These are phyloP conservation scores for Biston stratarius DNA, from an alignment of 2,888 invertebrate species.

Conservation along the genomic window DNA sequence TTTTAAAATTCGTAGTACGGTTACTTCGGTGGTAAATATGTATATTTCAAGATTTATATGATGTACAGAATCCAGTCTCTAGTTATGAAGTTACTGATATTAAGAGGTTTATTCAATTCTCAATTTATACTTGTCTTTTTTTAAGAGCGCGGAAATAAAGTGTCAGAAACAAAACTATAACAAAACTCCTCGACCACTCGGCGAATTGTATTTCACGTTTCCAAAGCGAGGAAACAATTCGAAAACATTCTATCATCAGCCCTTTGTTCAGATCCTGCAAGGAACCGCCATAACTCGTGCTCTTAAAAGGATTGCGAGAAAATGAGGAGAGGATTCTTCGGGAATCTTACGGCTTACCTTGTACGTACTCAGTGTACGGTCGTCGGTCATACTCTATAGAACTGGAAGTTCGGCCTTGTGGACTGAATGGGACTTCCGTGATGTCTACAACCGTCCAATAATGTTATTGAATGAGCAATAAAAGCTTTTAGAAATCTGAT, in stretches of 20 bases:
- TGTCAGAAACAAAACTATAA: conserved; percentile 39
- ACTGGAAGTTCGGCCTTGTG: conserved; percentile 67
- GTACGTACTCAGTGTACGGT: conserved; percentile 40
- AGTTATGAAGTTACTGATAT: no score
- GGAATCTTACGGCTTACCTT: conserved; percentile 49
- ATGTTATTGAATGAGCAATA: conserved; percentile 62
- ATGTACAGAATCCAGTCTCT: no score
- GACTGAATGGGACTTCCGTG: conserved; percentile 70
- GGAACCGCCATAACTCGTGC: conserved; percentile 68
- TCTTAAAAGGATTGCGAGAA: conserved; percentile 73
- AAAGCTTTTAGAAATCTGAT: conserved; percentile 65
- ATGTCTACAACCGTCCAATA: conserved; percentile 58
- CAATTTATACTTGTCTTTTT: no score
- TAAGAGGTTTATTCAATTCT: no score
- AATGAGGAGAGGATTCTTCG: conserved; percentile 63
- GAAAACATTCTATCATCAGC: conserved; percentile 66
- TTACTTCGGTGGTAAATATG: no score
- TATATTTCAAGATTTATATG: no score
- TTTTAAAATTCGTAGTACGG: no score
- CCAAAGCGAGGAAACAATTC: conserved; percentile 59
- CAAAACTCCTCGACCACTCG: conserved; percentile 19
- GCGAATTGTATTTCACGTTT: conserved; percentile 41
- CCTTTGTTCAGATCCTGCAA: conserved; percentile 67
- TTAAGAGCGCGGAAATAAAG: conserved; percentile 29
- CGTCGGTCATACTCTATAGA: conserved; percentile 57